Evolutionary conservation across 2,113 vertebrate genomes (phyloP).

Genomic region (Ornithorhynchus anatinus): DNA sequence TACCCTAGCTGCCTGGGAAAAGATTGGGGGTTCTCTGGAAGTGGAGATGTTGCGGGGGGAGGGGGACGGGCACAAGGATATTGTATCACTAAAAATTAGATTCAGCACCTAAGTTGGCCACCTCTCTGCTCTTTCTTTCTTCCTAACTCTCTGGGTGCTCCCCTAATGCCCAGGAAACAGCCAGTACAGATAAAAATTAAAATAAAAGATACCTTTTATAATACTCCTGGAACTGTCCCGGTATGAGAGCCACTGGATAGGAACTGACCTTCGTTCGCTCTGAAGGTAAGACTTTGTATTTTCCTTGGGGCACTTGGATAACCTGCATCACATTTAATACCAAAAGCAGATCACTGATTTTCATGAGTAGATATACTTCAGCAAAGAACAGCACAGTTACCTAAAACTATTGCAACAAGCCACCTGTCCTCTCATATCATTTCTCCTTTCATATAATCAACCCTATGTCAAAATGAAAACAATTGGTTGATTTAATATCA

Average conservation of each 20-base stretch:
- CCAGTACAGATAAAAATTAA: accelerated
- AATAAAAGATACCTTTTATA: constrained; percentile 86
- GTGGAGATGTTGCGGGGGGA: too few relatives aligned
- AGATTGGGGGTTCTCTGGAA: too few relatives aligned
- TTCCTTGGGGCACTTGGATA: constrained; percentile 96
- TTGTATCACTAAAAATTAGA: accelerated
- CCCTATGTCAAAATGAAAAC: too few relatives aligned
- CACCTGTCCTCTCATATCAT: too few relatives aligned
- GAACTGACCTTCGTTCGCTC: constrained; percentile 91
- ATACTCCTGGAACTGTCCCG: constrained; percentile 98
- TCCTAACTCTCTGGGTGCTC: not conserved
- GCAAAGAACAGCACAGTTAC: not conserved
- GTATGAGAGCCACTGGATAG: constrained; percentile 97
- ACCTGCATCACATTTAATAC: constrained; percentile 74
- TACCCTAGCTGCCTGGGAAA: too few relatives aligned
- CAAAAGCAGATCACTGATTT: constrained; percentile 9
- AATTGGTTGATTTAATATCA: too few relatives aligned
- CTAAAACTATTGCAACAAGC: too few relatives aligned
- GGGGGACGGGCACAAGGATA: not conserved
- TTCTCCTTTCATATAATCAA: too few relatives aligned
- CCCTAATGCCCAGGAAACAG: not conserved
- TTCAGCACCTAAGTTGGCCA: accelerated
- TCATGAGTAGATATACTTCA: accelerated
- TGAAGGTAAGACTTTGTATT: constrained; percentile 90
- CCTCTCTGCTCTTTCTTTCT: not conserved